Base-by-base conservation (phyloP, 2,113 vertebrate species). In the Chelonoidis abingdonii region DNA sequence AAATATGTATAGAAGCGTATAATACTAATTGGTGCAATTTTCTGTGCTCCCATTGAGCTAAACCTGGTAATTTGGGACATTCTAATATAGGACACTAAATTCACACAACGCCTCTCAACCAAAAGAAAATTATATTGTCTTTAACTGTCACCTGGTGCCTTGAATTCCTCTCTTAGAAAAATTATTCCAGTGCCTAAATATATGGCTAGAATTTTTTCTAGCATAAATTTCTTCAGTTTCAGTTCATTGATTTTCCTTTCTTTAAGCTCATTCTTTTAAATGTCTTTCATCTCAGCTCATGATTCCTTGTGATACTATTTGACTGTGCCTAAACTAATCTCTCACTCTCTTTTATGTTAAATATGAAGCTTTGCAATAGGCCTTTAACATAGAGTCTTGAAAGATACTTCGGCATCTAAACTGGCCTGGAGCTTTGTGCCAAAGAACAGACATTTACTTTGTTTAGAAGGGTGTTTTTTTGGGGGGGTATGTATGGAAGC, bases 401-500 rank as follows among this genome's bases (percentile, higher is more conserved):
- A 83, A 87, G 35, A 12, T 41, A 4, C 3, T 83, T 52, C 8
- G 6, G 50, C 54, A 25, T 4, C 27, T 54, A 38, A 79, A 25
- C 11, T 69, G 52, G n/a, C 14, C 53, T 19, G 24, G 54, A 78
- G 44, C 31, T 6, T 92, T 5, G 25, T 1, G 16, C 8, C 27
- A 84, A 80, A 62, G 24, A 89, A 69, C 1, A 95, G 79, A 92
- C 44, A 1, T 16, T 25, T 2, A 1, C 75, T 17, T 54, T 86
- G 79, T 90, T 25, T 17, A 62, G 1, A 2, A 5, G 0, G 1
- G 25, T 57, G 56, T 4, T 1, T 38, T 25, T 80, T 3, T 56
- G 22, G 53, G 84, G 14, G 27, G 72, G 49, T 14, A 87, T 79
- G 89, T 72, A 75, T 0, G 59, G 19, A 3, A 90, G 22, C 16